A percentile compares a stretch with the other conserved stretches of the same genome.
Evolutionary conservation across 2,888 invertebrate genomes (phyloP).

Genomic region (Clunio marinus): DNA sequence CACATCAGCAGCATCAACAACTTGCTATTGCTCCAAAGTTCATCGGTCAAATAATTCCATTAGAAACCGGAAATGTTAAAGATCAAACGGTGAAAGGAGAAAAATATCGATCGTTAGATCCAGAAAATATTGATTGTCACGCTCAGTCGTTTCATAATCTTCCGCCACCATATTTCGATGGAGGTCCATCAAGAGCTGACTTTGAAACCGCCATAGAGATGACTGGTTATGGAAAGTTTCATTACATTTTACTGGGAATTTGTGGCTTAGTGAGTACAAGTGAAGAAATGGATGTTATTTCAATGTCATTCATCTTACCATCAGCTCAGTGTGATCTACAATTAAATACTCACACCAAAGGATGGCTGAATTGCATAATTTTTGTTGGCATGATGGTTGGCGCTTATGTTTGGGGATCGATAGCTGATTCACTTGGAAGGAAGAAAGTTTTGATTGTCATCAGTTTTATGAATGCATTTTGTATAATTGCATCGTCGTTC

Average conservation of each 20-base stretch:
- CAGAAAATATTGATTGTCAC: background rate
- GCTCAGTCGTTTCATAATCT: background rate
- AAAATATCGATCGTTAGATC: slow-evolving; percentile 16
- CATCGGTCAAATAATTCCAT: too few relatives aligned
- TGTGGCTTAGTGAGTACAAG: slow-evolving; percentile 92
- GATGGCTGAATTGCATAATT: slow-evolving; percentile 73
- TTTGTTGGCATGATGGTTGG: slow-evolving; percentile 93
- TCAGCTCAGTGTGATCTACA: slow-evolving; percentile 89
- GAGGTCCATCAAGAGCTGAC: slow-evolving; percentile 56
- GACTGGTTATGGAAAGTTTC: slow-evolving; percentile 70
- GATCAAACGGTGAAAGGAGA: too few relatives aligned
- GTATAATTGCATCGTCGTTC: slow-evolving; percentile 86
- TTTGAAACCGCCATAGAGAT: slow-evolving; percentile 84
- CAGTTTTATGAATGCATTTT: slow-evolving; percentile 82
- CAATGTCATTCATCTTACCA: slow-evolving; percentile 90
- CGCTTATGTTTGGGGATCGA: slow-evolving; percentile 87
- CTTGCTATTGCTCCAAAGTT: slow-evolving; percentile 23
- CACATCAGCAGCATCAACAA: too few relatives aligned
- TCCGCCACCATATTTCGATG: slow-evolving; percentile 11
- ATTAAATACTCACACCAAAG: slow-evolving; percentile 79
- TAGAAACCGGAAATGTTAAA: too few relatives aligned
- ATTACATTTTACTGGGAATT: slow-evolving; percentile 81
- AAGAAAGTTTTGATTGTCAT: slow-evolving; percentile 84
- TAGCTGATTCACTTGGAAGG: slow-evolving; percentile 83
- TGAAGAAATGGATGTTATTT: slow-evolving; percentile 94